Conservation (phyloP, 2,888 invertebrate species). For the Hypercompe scribonia region DNA sequence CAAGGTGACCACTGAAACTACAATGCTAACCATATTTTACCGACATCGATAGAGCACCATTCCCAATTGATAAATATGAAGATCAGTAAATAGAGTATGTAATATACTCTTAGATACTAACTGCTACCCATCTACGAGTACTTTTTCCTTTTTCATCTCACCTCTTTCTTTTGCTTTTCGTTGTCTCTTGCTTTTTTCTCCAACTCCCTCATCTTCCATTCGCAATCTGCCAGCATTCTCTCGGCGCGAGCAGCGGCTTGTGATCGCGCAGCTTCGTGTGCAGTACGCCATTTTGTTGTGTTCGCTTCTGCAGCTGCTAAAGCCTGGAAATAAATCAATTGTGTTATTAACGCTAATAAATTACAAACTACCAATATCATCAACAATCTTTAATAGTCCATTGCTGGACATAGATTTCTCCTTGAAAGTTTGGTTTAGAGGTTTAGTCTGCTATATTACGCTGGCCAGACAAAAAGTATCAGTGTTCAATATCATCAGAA, state of each 20-base stretch:
- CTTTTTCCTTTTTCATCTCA: conserved; percentile 50
- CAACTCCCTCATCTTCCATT: conserved; percentile 93
- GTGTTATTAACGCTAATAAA: background rate
- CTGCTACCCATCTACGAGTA: background rate
- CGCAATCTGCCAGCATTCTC: conserved; percentile 91
- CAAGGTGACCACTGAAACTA: no score
- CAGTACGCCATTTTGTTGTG: conserved; percentile 86
- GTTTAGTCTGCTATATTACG: no score
- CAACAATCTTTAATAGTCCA: no score
- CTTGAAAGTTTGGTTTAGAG: no score
- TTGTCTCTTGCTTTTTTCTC: conserved; percentile 90
- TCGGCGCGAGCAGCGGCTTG: conserved; percentile 91
- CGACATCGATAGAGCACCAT: no score
- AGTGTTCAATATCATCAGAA: no score
- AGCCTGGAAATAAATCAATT: conserved; percentile 66
- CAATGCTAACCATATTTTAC: no score
- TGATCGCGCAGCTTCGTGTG: conserved; percentile 89
- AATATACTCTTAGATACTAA: background rate
- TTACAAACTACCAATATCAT: no score
- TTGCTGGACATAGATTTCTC: no score
- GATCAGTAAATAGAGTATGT: no score
- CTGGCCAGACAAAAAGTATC: no score
- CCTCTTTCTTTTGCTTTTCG: conserved; percentile 86
- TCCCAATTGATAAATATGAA: no score
- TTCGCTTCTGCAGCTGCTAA: conserved; percentile 87